Evolutionary conservation across 2,888 invertebrate species (phyloP), one percentile per base, ranked within the genome.

Genomic region (Gymnoscelis rufifasciata): DNA sequence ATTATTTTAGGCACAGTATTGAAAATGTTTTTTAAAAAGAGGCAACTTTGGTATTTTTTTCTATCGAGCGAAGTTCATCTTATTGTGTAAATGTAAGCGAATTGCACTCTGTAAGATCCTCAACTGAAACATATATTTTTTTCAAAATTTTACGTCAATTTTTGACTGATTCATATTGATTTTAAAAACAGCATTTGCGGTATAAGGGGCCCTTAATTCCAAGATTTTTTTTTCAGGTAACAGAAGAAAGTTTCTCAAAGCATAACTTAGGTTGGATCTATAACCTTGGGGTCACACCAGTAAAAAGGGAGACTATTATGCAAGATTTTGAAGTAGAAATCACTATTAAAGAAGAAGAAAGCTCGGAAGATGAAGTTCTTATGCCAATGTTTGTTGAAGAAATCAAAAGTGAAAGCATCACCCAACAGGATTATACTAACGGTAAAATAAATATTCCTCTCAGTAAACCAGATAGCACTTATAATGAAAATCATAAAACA

Each of bases 231-330:
- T 43, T 43, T 30, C 37, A 48, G 48, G 23, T 48, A 8, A 37
- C 36, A 11, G 27, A 39, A 7, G 37, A 40, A 11, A 14, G n/a
- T 8, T 31, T 43, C 7, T 30, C 28, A 10, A 13, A 40, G 11
- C 37, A 48, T 13, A 48, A 40, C 28, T 13, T 43, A 1, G 48
- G 48, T 8, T 48, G 48, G 48, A 43, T 48, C 7, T 36, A 48
- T 30, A 48, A 48, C 37, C 31, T 48, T 27, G 30, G 36, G 6
- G 14, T 31, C 14, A 14, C 39, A 2, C 27, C 10, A 2, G 14
- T 43, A 1, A 40, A 37, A 14, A 27, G 26, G 7, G 14, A 23
- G 14, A 37, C 48, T 12, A 15, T 10, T 48, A 31, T 33, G 2
- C n/a, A 13, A 33, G 31, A 33, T 2, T 14, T n/a, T 7, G 1